Percentiles rank a stretch among this genome's conserved stretches.
Evolutionary conservation across 2,113 vertebrate genomes (phyloP).

Genomic region (Danio rerio): DNA sequence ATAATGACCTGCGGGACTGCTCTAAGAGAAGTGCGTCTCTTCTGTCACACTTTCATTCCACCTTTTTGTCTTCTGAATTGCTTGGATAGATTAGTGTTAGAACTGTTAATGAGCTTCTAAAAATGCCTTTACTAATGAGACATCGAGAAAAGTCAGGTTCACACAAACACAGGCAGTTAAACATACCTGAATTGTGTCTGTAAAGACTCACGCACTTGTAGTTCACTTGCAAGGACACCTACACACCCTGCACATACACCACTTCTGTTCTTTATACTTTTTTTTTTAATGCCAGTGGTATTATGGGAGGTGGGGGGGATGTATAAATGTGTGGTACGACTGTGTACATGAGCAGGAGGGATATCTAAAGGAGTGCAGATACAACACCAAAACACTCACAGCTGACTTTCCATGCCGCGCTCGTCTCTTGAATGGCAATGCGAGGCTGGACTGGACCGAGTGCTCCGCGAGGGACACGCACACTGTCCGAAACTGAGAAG

Average conservation of each 20-base stretch:
- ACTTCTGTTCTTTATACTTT: conserved; percentile 69
- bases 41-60: neutral
- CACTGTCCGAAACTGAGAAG: conserved; percentile 40
- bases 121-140: conserved; percentile 27
- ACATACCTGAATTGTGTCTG: neutral
- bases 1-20: conserved; percentile 13
- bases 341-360: conserved; percentile 49
- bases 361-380: conserved; percentile 50
- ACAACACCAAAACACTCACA: conserved; percentile 52
- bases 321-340: conserved; percentile 57
- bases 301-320: conserved; percentile 33
- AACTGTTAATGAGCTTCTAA: conserved; percentile 36
- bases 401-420: conserved; percentile 43
- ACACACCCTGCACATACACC: conserved; percentile 55
- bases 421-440: conserved; percentile 30
- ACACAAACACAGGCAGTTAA: neutral
- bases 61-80: neutral
- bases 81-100: conserved; percentile 18
- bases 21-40: neutral
- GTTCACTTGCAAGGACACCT: neutral
- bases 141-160: conserved; percentile 4
- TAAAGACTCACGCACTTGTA: neutral
- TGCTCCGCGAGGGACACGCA: conserved; percentile 8
- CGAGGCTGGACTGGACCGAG: conserved; percentile 40
- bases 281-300: conserved; percentile 57